phyloP scores from a whole-genome alignment of 1,140 invertebrate genomes.

The Drosophila equinoxialis region DNA sequence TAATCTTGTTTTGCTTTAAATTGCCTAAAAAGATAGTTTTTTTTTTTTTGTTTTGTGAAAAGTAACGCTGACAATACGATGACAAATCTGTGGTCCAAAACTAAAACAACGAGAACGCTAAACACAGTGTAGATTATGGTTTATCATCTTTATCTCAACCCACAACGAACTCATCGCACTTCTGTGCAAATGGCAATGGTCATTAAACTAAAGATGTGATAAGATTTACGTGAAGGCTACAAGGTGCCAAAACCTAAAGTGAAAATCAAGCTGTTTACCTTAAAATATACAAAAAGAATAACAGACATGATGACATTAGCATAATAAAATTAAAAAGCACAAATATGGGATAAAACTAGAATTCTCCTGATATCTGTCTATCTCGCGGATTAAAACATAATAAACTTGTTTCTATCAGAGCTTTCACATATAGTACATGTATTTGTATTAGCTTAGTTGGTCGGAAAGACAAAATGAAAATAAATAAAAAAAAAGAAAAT shows the following conservation, averaged over 20 bases:
- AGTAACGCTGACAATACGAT: neutral
- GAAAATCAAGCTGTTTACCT: neutral
- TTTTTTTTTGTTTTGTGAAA: neutral
- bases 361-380: neutral
- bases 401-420: neutral
- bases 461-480: neutral
- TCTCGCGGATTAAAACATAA: neutral
- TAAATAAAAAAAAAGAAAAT: too few species aligned
- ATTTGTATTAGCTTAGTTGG: neutral
- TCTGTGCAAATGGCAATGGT: neutral
- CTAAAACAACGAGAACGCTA: conserved; percentile 6
- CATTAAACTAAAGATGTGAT: conserved; percentile 7
- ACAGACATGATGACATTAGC: neutral
- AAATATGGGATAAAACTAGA: neutral
- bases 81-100: neutral
- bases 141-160: conserved; percentile 1
- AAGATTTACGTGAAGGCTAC: neutral
- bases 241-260: neutral
- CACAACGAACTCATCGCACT: neutral
- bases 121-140: neutral
- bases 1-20: neutral
- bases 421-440: neutral
- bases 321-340: neutral
- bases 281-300: neutral
- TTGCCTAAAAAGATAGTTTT: conserved; percentile 1